Percentiles rank a stretch among this genome's conserved stretches.
These are phyloP conservation scores for Drosophila aff. DNA, from an alignment of 1,140 invertebrate species.

Conservation along the genomic window DNA sequence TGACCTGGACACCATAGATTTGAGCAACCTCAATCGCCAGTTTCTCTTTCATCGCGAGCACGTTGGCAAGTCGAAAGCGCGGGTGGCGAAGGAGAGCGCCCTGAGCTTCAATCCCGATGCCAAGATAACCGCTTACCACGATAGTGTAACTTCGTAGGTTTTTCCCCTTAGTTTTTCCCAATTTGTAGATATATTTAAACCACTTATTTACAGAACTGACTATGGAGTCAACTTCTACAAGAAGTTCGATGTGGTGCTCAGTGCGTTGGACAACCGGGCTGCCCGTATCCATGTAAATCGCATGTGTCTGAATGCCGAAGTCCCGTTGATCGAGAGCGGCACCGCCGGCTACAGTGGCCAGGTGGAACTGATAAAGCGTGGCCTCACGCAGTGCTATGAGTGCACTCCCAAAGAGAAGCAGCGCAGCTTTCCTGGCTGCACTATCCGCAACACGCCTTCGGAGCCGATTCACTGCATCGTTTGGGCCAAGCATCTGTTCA, in stretches of 20 bases:
- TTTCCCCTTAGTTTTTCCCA: not conserved
- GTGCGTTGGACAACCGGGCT: conserved; percentile 98
- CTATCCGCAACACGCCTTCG: conserved; percentile 99
- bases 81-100: conserved; percentile 95
- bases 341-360: conserved; percentile 97
- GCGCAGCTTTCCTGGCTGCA: conserved; percentile 98
- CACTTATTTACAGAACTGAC: conserved; percentile 89
- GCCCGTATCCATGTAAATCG: conserved; percentile 99
- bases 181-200: not conserved
- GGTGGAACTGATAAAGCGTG: conserved; percentile 95
- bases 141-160: conserved; percentile 95
- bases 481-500: conserved; percentile 99
- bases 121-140: conserved; percentile 95
- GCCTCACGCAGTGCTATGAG: conserved; percentile 98
- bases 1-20: conserved; percentile 99
- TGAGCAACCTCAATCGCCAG: conserved; percentile 99
- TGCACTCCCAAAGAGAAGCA: conserved; percentile 96
- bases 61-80: conserved; percentile 98
- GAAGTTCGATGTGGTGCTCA: conserved; percentile 96
- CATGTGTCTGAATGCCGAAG: conserved; percentile 97
- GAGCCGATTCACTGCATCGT: conserved; percentile 99
- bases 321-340: conserved; percentile 98
- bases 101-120: conserved; percentile 95
- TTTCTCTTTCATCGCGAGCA: conserved; percentile 99
- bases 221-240: conserved; percentile 97